Evolutionary conservation across 2,797 vertebrate species (phyloP).

Genomic region (Lacerta agilis): DNA sequence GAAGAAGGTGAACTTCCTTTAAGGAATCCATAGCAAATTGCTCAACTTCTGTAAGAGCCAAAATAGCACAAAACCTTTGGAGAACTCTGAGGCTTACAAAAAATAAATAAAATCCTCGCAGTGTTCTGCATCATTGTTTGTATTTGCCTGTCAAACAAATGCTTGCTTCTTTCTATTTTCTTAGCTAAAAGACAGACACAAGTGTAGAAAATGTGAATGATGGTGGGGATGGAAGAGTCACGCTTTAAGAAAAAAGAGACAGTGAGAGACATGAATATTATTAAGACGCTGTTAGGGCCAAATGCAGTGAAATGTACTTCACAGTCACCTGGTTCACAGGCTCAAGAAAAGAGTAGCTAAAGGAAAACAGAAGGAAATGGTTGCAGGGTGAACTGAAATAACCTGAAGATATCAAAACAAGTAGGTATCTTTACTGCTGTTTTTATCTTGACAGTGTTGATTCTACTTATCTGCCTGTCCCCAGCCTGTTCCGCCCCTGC

Average conservation of each 20-base stretch:
- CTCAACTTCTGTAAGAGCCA: too few species aligned
- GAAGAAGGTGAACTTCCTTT: too few species aligned
- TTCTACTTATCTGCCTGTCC: too few species aligned
- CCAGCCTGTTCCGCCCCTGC: too few species aligned
- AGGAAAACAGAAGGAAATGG: background rate
- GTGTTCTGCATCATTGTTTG: background rate
- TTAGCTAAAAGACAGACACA: slow-evolving; percentile 15
- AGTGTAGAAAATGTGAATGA: slow-evolving; percentile 15
- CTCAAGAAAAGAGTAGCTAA: slow-evolving; percentile 30
- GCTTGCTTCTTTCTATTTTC: background rate
- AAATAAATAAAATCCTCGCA: background rate
- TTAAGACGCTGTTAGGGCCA: slow-evolving; percentile 10
- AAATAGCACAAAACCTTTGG: too few species aligned
- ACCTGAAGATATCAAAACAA: too few species aligned
- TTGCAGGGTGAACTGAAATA: too few species aligned
- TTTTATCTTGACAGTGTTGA: too few species aligned
- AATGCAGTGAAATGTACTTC: slow-evolving; percentile 19
- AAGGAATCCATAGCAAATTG: background rate
- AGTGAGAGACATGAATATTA: slow-evolving; percentile 1
- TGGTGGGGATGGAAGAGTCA: slow-evolving; percentile 1
- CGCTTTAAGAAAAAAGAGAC: background rate
- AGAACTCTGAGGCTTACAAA: background rate
- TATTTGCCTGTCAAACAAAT: background rate
- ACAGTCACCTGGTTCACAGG: slow-evolving; percentile 36
- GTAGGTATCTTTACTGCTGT: too few species aligned